Evolutionary conservation across 2,797 vertebrate genomes (phyloP).

Genomic region (Babyrousa celebensis): DNA sequence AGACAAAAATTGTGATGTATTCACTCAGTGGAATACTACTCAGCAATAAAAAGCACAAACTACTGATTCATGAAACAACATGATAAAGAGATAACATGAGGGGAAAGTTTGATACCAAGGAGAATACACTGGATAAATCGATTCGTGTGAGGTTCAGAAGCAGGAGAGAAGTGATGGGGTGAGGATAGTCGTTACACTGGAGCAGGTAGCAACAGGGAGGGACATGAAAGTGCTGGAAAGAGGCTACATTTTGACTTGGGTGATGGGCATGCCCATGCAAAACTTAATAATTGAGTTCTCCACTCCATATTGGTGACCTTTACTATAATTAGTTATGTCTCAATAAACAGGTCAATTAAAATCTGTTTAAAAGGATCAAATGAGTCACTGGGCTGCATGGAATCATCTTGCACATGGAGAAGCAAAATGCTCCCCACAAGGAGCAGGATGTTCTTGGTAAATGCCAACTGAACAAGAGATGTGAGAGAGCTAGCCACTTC

Average conservation of each 20-base stretch:
- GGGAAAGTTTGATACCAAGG: background rate
- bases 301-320: background rate
- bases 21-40: background rate
- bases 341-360: background rate
- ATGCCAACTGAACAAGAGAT: rapidly evolving
- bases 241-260: background rate
- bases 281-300: background rate
- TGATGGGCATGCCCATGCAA: rapidly evolving
- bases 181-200: rapidly evolving
- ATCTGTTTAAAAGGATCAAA: background rate
- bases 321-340: background rate
- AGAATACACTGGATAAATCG: no score
- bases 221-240: background rate
- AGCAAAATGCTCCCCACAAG: background rate
- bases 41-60: background rate
- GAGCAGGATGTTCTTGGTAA: background rate
- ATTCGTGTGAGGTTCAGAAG: background rate
- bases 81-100: background rate
- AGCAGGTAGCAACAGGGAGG: background rate
- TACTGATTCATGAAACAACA: background rate
- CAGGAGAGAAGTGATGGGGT: background rate
- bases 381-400: background rate
- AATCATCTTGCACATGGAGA: background rate
- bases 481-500: background rate
- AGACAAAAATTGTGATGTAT: background rate